phyloP scores from a whole-genome alignment of 2,888 invertebrate species.

The Embidobia sp. region DNA sequence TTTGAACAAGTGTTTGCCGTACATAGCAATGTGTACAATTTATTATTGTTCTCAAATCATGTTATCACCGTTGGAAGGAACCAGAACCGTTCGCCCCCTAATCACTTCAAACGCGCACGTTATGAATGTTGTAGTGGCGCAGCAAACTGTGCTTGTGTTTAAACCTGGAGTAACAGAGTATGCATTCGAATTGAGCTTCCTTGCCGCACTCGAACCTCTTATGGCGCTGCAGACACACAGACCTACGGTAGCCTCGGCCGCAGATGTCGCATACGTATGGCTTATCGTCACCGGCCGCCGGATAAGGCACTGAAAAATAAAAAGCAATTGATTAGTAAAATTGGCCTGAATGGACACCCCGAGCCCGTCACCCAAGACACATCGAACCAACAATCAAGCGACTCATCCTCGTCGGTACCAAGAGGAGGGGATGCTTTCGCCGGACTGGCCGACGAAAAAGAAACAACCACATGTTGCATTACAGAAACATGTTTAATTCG shows the following conservation, averaged over 20 bases:
- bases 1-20: no score
- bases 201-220: constrained; percentile 82
- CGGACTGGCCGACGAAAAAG: constrained; percentile 35
- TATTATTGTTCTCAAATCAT: no score
- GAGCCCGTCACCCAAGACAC: constrained; percentile 23
- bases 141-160: constrained; percentile 79
- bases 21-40: no score
- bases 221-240: constrained; percentile 80
- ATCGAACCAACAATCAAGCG: constrained; percentile 26
- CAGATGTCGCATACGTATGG: constrained; percentile 76
- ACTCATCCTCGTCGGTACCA: constrained; percentile 6
- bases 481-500: constrained; percentile 65
- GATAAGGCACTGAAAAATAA: constrained; percentile 73
- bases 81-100: no score
- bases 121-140: constrained; percentile 75
- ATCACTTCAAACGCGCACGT: constrained; percentile 48
- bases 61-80: no score
- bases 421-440: constrained; percentile 7
- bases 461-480: constrained; percentile 36
- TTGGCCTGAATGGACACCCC: not conserved
- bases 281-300: constrained; percentile 59
- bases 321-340: constrained; percentile 45
- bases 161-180: constrained; percentile 78
- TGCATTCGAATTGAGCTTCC: constrained; percentile 82
- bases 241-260: constrained; percentile 74